Conservation (phyloP, 2,797 vertebrate species). For the Lithobates pipiens region DNA sequence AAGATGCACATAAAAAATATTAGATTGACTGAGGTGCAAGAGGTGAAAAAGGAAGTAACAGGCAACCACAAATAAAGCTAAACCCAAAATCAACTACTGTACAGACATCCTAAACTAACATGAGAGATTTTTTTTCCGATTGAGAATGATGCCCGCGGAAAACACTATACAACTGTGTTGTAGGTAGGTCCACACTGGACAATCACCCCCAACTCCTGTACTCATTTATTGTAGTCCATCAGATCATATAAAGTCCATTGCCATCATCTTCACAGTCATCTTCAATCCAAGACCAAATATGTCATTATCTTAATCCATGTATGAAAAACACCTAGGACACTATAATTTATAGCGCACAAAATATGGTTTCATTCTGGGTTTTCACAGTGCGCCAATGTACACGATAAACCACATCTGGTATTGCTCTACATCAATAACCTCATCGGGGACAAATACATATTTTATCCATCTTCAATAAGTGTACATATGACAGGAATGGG, state of each 20-base stretch:
- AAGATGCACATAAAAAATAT: slow-evolving; percentile 19
- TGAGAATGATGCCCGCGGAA: too few species aligned
- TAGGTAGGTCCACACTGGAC: too few species aligned
- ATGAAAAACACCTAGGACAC: background rate
- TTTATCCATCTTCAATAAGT: slow-evolving; percentile 50
- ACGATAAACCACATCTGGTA: slow-evolving; percentile 13
- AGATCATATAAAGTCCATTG: background rate
- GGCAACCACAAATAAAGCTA: background rate
- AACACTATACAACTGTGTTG: too few species aligned
- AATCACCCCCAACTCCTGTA: background rate
- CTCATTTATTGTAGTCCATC: background rate
- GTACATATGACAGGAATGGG: slow-evolving; percentile 34
- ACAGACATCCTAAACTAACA: background rate
- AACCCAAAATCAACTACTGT: background rate
- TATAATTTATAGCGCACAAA: background rate
- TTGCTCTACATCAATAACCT: slow-evolving; percentile 41
- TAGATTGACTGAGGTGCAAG: slow-evolving; percentile 6
- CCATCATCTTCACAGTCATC: background rate
- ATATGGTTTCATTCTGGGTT: slow-evolving; percentile 23
- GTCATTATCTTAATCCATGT: background rate
- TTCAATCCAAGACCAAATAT: background rate
- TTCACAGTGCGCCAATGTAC: slow-evolving; percentile 34
- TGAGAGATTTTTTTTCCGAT: too few species aligned
- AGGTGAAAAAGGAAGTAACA: background rate
- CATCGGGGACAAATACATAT: slow-evolving; percentile 51